Evolutionary conservation across 2,797 vertebrate genomes (phyloP), one percentile per base, ranked within the genome.

Genomic region (Kryptolebias ocellatus): DNA sequence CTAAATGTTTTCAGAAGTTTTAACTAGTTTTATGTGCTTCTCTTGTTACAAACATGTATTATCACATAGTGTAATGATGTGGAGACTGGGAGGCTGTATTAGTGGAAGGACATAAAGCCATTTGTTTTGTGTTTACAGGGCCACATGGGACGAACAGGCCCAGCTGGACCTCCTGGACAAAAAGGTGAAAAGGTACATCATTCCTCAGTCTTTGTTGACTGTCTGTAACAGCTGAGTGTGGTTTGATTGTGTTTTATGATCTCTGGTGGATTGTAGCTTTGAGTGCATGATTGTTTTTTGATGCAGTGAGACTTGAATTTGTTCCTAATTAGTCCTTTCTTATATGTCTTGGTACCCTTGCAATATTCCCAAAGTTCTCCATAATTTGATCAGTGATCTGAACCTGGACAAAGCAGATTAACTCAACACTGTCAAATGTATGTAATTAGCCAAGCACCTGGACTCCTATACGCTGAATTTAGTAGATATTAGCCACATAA

Each of bases 171-270:
- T 72, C 93, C 94, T 17, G 97, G 97, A 77, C 84, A 95, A 65
- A 98, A 96, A 92, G 98, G 98, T 64, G 95, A 96, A 93, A 98
- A 98, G 96, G 98, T 98, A 91, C 31, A 67, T 79, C 12, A 17
- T 24, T 16, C 76, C 45, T 39, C 47, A 31, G 29, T 65, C 17
- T 64, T 28, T 16, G 52, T 62, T 76, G 55, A 31, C 29, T 59
- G 1, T 64, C 31, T 12, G 11, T 73, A 56, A 78, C 65, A 46
- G 39, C 64, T 31, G 52, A 20, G 17, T 24, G 53, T 7, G 8
- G 55, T 57, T 78, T 7, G 17, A 72, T 51, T 42, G 29, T 24
- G 47, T 74, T 52, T 83, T 61, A 82, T 72, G 74, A 79, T 64
- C 61, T 74, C 57, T 28, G 44, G 69, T 56, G 61, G 64, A 59